A percentile compares a stretch with the other conserved stretches of the same genome.
phyloP scores from a whole-genome alignment of 2,888 invertebrate species.

The Cheiracanthium punctorium region DNA sequence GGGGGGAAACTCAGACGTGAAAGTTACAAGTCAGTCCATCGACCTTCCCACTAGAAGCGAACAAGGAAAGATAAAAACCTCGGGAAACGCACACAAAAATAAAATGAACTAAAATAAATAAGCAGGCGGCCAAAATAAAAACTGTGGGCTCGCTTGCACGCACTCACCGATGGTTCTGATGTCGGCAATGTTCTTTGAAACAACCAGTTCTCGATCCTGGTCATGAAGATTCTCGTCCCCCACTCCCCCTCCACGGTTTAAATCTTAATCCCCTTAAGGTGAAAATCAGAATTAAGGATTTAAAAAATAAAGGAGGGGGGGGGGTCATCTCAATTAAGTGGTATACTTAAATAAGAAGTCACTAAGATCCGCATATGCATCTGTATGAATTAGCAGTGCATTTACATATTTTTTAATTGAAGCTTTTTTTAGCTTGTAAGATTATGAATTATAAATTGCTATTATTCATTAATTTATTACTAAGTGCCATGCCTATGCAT shows the following conservation, averaged over 20 bases:
- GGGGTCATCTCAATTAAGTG: too few relatives aligned
- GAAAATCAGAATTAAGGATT: too few relatives aligned
- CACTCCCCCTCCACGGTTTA: background rate
- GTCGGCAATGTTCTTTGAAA: slow-evolving; percentile 2
- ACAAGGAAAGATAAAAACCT: slow-evolving; percentile 45
- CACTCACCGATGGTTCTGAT: slow-evolving; percentile 6
- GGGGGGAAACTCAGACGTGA: slow-evolving; percentile 2
- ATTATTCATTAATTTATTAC: too few relatives aligned
- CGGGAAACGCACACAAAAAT: slow-evolving; percentile 7
- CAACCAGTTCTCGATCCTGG: slow-evolving; percentile 48
- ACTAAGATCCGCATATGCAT: too few relatives aligned
- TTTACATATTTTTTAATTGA: too few relatives aligned
- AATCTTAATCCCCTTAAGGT: background rate
- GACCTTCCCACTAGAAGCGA: slow-evolving; percentile 47
- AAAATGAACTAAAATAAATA: slow-evolving; percentile 37
- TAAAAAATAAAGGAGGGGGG: too few relatives aligned
- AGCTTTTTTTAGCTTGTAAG: too few relatives aligned
- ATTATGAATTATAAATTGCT: too few relatives aligned
- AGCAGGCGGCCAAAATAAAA: background rate
- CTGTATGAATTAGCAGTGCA: too few relatives aligned
- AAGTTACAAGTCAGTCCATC: slow-evolving; percentile 48
- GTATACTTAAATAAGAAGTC: too few relatives aligned
- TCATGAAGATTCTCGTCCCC: slow-evolving; percentile 19
- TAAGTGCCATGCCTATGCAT: too few relatives aligned
- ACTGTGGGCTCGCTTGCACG: slow-evolving; percentile 20